These are phyloP conservation scores for Nebria salina DNA, from an alignment of 2,888 invertebrate species.

Conservation along the genomic window DNA sequence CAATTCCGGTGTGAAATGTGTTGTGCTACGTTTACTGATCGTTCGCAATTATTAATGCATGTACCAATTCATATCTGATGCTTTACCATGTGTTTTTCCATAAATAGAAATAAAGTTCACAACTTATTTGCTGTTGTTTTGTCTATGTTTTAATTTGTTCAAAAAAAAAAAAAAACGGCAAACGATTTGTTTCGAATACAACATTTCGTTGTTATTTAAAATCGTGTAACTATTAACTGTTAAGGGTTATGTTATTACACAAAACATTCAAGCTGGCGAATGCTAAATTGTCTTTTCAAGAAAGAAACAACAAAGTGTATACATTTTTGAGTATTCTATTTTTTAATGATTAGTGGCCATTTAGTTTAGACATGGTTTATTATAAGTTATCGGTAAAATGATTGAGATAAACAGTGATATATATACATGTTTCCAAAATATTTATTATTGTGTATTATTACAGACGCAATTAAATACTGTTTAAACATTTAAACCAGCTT, in stretches of 20 bases:
- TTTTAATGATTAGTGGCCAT: not conserved
- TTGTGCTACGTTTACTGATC: conserved; percentile 76
- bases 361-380: not conserved
- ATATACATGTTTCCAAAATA: not conserved
- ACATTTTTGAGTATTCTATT: not conserved
- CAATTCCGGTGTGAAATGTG: conserved; percentile 86
- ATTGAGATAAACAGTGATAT: not conserved
- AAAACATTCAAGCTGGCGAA: not conserved
- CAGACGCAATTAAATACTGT: not conserved
- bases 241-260: too few species aligned
- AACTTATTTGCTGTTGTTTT: conserved; percentile 6
- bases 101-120: not conserved
- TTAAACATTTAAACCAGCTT: not conserved
- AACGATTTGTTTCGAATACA: not conserved
- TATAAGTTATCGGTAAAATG: not conserved
- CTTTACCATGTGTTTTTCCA: not conserved
- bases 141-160: not conserved
- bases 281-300: not conserved
- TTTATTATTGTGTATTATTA: not conserved
- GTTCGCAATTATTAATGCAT: conserved; percentile 78
- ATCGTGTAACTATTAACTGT: too few species aligned
- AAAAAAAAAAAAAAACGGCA: not conserved
- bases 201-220: too few species aligned
- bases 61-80: conserved; percentile 85
- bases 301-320: not conserved